Percentiles rank a stretch among this genome's conserved stretches.
Evolutionary conservation across 1,140 invertebrate genomes (phyloP).

Genomic region (Drosophila arizonae): DNA sequence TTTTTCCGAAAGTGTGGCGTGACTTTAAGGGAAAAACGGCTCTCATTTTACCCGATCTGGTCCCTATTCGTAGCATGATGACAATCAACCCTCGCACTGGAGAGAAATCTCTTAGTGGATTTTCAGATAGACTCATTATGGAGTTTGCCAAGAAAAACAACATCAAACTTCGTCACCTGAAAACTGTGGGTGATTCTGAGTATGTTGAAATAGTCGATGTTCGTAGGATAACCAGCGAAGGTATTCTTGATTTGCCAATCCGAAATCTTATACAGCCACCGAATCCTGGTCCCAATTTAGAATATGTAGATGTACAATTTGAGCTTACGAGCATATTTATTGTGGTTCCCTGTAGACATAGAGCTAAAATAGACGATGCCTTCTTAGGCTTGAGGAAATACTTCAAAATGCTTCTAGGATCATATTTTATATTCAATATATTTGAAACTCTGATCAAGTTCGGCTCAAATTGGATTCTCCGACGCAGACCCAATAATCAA

Average conservation of each 20-base stretch:
- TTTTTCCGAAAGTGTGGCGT: constrained; percentile 1
- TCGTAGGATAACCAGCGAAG: neutral
- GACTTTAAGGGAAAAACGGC: constrained; percentile 16
- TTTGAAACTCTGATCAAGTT: constrained; percentile 24
- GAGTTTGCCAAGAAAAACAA: constrained; percentile 18
- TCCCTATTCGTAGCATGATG: neutral
- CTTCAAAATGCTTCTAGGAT: constrained; percentile 1
- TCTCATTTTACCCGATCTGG: neutral
- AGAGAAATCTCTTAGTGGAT: neutral
- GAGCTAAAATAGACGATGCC: neutral
- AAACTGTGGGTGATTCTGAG: neutral
- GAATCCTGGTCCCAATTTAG: neutral
- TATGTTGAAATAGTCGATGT: neutral
- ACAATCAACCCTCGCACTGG: neutral
- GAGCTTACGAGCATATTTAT: neutral
- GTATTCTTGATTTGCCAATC: constrained; percentile 8
- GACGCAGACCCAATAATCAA: neutral
- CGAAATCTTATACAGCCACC: neutral
- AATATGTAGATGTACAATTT: neutral
- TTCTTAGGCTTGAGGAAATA: neutral
- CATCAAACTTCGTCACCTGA: neutral
- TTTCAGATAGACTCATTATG: neutral
- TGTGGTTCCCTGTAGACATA: constrained; percentile 29
- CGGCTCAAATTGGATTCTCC: neutral
- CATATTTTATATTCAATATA: constrained; percentile 23